phyloP scores from a whole-genome alignment of 2,888 invertebrate genomes.

The Mayetiola destructor region DNA sequence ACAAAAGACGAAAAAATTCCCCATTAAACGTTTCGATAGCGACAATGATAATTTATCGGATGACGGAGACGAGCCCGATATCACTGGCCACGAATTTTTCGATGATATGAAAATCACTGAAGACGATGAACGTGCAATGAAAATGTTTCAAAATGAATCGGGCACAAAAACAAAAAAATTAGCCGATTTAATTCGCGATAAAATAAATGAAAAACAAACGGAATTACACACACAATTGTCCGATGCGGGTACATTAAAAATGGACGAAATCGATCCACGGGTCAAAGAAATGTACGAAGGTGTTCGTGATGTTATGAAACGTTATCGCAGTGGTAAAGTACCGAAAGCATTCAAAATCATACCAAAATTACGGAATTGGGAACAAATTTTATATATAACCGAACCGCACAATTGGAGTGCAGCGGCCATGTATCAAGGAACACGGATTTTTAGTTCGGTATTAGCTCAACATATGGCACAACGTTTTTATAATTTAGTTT shows the following conservation, averaged over 20 bases:
- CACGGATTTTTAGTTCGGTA: slow-evolving; percentile 89
- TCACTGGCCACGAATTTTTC: slow-evolving; percentile 41
- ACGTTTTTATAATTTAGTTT: slow-evolving; percentile 81
- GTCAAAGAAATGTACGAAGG: slow-evolving; percentile 41
- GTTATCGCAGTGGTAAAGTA: slow-evolving; percentile 88
- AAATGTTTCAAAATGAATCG: slow-evolving; percentile 48
- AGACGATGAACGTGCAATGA: slow-evolving; percentile 78
- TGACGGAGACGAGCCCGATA: slow-evolving; percentile 24
- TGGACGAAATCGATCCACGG: slow-evolving; percentile 59
- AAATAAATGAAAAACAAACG: slow-evolving; percentile 82
- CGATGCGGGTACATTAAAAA: slow-evolving; percentile 56
- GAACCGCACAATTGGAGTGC: slow-evolving; percentile 96
- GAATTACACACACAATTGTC: slow-evolving; percentile 77
- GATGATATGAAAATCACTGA: slow-evolving; percentile 65
- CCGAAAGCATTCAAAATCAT: slow-evolving; percentile 98
- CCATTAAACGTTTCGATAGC: background rate
- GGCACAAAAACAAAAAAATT: slow-evolving; percentile 60
- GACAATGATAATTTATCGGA: slow-evolving; percentile 37
- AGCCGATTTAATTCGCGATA: slow-evolving; percentile 83
- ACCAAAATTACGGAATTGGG: slow-evolving; percentile 86
- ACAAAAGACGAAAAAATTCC: slow-evolving; percentile 19
- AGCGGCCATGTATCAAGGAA: slow-evolving; percentile 82
- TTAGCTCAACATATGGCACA: slow-evolving; percentile 94
- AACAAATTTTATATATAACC: slow-evolving; percentile 71
- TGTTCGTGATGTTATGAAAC: slow-evolving; percentile 70